Conservation (phyloP, 2,888 invertebrate species). For the Petrolisthes cinctipes region DNA sequence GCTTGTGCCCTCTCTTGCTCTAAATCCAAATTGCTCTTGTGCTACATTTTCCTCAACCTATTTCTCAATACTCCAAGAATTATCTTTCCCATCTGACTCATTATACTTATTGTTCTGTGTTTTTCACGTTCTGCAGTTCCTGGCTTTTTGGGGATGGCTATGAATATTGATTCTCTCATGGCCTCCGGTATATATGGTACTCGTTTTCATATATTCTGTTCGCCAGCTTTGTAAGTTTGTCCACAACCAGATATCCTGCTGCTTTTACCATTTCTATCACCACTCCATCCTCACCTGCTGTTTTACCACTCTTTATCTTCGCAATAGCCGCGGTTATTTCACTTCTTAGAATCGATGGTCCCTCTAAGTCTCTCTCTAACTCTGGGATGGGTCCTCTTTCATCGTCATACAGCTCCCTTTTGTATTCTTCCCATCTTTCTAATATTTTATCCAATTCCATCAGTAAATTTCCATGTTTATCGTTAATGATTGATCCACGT, state of each 20-base stretch:
- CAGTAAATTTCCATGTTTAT: too few relatives aligned
- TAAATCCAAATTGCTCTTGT: not conserved
- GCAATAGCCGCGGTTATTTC: too few relatives aligned
- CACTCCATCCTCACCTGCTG: too few relatives aligned
- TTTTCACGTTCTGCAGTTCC: not conserved
- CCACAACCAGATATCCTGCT: too few relatives aligned
- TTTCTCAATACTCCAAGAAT: not conserved
- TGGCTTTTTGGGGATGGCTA: not conserved
- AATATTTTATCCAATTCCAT: too few relatives aligned
- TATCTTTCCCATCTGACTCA: too few relatives aligned
- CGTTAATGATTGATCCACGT: not conserved
- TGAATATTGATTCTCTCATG: not conserved
- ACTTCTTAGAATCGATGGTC: not conserved
- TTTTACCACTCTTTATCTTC: too few relatives aligned
- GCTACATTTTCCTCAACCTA: slow-evolving; percentile 1
- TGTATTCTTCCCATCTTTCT: too few relatives aligned
- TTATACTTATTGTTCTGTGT: too few relatives aligned
- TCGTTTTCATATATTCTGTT: not conserved
- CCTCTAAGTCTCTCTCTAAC: slow-evolving; percentile 4
- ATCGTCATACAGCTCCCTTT: not conserved
- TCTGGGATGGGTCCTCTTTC: not conserved
- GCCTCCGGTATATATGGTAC: not conserved
- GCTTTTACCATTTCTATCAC: too few relatives aligned
- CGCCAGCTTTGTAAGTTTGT: not conserved
- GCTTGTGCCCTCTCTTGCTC: not conserved